Conservation (phyloP, 2,113 vertebrate genomes). For the Leucoraja erinaceus region DNA sequence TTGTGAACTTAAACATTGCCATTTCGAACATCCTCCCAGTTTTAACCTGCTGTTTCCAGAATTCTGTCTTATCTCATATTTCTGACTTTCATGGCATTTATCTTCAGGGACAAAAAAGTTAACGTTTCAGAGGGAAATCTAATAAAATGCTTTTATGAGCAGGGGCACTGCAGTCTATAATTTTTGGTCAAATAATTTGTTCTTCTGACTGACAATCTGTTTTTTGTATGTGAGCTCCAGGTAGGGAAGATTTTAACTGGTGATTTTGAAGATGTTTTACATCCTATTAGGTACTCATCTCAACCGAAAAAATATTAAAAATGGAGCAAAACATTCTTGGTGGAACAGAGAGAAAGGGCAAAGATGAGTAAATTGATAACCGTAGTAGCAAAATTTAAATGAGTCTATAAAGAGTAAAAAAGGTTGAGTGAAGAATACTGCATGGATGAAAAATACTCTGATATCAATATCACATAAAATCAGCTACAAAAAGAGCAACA, state of each 20-base stretch:
- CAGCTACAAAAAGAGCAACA: not conserved
- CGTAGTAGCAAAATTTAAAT: not conserved
- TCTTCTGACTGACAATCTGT: not conserved
- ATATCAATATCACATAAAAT: too few relatives aligned
- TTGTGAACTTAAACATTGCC: not conserved
- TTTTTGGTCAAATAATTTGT: not conserved
- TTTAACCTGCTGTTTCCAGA: not conserved
- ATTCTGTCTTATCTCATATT: not conserved
- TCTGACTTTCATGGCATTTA: not conserved
- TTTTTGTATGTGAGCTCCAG: slow-evolving; percentile 1
- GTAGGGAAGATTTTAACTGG: not conserved
- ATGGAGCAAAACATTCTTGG: not conserved
- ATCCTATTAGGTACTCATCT: not conserved
- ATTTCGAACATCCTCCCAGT: not conserved
- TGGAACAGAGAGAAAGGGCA: not conserved
- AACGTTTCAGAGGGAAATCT: too few relatives aligned
- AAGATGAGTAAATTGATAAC: not conserved
- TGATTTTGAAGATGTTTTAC: not conserved
- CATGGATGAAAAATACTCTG: not conserved
- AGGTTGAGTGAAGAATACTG: not conserved
- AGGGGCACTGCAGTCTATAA: not conserved
- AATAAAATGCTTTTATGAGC: not conserved
- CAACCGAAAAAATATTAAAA: not conserved
- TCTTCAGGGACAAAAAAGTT: not conserved
- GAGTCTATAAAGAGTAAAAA: not conserved